These are phyloP conservation scores for Mustela nigripes DNA, from an alignment of 2,113 vertebrate species.

Conservation along the genomic window DNA sequence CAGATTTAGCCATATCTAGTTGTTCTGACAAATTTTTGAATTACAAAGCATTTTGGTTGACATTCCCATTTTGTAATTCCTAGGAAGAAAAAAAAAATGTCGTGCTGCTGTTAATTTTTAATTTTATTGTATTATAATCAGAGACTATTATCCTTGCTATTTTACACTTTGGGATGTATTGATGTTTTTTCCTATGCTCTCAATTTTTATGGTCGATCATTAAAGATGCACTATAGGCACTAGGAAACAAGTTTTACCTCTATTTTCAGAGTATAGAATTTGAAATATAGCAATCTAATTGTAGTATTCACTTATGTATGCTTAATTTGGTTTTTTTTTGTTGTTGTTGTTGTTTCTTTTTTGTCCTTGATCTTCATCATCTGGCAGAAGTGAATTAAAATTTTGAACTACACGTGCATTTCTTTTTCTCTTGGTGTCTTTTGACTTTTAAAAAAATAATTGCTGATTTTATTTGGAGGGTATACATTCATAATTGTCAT, in stretches of 20 bases:
- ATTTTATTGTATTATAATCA: neutral
- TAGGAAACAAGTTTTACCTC: neutral
- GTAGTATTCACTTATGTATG: neutral
- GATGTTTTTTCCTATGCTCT: neutral
- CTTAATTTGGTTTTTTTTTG: neutral
- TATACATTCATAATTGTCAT: neutral
- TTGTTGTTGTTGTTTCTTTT: neutral
- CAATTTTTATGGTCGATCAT: neutral
- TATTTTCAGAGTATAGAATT: neutral
- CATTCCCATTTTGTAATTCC: neutral
- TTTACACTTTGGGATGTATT: neutral
- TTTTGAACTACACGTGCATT: neutral
- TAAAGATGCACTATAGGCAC: neutral
- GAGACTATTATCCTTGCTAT: neutral
- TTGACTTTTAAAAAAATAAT: neutral
- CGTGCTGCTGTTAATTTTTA: neutral
- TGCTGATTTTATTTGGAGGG: neutral
- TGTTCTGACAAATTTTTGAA: constrained; percentile 22
- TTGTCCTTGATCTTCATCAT: neutral
- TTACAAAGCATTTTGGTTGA: constrained; percentile 4
- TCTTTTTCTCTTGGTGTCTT: neutral
- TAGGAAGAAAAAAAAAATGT: neutral
- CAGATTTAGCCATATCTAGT: neutral
- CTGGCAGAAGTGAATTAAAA: neutral
- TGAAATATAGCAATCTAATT: neutral